A percentile compares a stretch with the other conserved stretches of the same genome.
Evolutionary conservation across 1,140 invertebrate species (phyloP).

Genomic region (Bombus vancouverensis): DNA sequence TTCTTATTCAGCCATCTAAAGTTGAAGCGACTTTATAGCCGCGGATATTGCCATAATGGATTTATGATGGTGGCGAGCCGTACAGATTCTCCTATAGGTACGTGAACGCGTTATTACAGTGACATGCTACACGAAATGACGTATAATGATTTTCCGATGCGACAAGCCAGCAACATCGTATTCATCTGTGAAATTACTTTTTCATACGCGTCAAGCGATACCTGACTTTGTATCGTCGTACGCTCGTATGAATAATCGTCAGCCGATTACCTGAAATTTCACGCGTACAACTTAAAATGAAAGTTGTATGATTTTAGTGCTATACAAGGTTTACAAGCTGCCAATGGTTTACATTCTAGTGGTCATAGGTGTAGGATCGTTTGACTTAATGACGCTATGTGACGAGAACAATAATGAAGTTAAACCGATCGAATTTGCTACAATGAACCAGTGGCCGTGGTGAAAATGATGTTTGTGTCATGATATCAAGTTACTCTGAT

Average conservation of each 20-base stretch:
- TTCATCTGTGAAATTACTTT: conserved; percentile 61
- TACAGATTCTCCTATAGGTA: conserved; percentile 37
- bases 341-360: background rate
- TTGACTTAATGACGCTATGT: background rate
- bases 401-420: background rate
- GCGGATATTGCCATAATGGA: conserved; percentile 63
- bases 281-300: background rate
- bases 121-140: conserved; percentile 19
- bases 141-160: conserved; percentile 64
- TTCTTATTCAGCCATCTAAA: conserved; percentile 42
- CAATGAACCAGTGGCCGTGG: background rate
- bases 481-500: background rate
- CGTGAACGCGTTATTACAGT: conserved; percentile 45
- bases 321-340: background rate
- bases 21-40: conserved; percentile 50
- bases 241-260: conserved; percentile 9
- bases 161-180: conserved; percentile 41
- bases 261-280: background rate
- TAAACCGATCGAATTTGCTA: background rate
- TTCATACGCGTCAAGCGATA: conserved; percentile 33
- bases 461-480: conserved; percentile 2
- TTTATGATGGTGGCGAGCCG: conserved; percentile 59
- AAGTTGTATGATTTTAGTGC: background rate
- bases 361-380: background rate
- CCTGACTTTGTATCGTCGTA: background rate